These are phyloP conservation scores for Priocnemis perturbator DNA, from an alignment of 2,888 invertebrate genomes.

Conservation along the genomic window DNA sequence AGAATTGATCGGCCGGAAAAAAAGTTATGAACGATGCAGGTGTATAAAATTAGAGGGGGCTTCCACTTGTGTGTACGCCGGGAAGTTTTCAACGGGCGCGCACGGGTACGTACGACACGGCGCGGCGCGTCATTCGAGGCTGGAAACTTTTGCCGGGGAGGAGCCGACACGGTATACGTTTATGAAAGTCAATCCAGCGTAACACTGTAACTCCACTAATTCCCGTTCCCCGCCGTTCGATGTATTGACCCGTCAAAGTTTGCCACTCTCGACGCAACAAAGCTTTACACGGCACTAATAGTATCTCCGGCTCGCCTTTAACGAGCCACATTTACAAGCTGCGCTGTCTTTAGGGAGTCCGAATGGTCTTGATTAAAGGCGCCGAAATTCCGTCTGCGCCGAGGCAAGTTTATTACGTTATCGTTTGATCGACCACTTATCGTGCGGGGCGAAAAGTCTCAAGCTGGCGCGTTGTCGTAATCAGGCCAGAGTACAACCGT, in stretches of 20 bases:
- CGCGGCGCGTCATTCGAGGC: constrained; percentile 10
- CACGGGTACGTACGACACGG: constrained; percentile 3
- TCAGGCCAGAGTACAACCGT: too few relatives aligned
- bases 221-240: constrained; percentile 13
- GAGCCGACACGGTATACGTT: not conserved
- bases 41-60: constrained; percentile 45
- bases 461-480: too few relatives aligned
- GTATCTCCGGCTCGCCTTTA: too few relatives aligned
- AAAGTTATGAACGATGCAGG: constrained; percentile 50
- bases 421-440: too few relatives aligned
- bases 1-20: constrained; percentile 48
- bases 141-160: constrained; percentile 18
- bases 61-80: not conserved
- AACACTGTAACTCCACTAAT: constrained; percentile 22
- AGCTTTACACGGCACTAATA: too few relatives aligned
- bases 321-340: too few relatives aligned
- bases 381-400: too few relatives aligned
- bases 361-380: too few relatives aligned
- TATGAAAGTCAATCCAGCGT: constrained; percentile 5
- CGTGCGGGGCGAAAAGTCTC: too few relatives aligned
- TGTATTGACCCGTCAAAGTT: constrained; percentile 18
- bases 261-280: too few relatives aligned
- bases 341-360: too few relatives aligned
- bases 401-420: too few relatives aligned
- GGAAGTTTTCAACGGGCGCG: constrained; percentile 7